Percentiles rank a stretch among this genome's conserved stretches.
phyloP scores from a whole-genome alignment of 2,113 vertebrate genomes.

The Caranx ignobilis region DNA sequence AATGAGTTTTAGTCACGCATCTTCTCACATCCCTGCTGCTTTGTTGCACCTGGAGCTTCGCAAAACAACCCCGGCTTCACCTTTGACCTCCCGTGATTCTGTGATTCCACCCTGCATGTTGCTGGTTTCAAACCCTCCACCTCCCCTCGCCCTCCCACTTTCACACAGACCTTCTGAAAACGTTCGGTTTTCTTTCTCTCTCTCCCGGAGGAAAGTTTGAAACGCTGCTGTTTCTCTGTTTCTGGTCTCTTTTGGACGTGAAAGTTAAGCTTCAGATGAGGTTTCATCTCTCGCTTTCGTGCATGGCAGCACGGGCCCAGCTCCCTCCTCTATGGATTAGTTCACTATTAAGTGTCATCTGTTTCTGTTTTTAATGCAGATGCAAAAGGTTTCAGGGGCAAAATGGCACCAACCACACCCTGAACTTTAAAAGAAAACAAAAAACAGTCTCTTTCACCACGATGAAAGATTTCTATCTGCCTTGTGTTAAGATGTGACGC shows the following conservation, averaged over 20 bases:
- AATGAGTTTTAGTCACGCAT: too few relatives aligned
- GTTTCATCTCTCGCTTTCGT: constrained; percentile 74
- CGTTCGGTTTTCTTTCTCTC: constrained; percentile 35
- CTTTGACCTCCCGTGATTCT: too few relatives aligned
- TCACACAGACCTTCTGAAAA: constrained; percentile 41
- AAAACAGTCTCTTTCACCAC: not conserved
- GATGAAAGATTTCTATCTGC: not conserved
- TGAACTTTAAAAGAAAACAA: not conserved
- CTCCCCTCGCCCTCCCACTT: constrained; percentile 51
- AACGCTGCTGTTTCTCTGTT: constrained; percentile 42
- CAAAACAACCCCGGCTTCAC: too few relatives aligned
- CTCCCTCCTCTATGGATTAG: constrained; percentile 9
- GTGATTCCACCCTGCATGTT: constrained; percentile 14
- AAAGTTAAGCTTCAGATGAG: constrained; percentile 52
- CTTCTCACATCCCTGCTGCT: too few relatives aligned
- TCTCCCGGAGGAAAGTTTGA: constrained; percentile 48
- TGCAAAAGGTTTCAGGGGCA: not conserved
- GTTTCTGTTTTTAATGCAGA: not conserved
- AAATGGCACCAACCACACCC: not conserved
- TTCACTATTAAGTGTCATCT: not conserved
- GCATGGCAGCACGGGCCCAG: not conserved
- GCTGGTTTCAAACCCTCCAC: constrained; percentile 49
- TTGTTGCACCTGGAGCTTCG: too few relatives aligned
- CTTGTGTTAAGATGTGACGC: not conserved
- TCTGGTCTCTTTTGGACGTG: constrained; percentile 67